Percentiles rank a stretch among this genome's conserved stretches.
phyloP scores from a whole-genome alignment of 2,113 vertebrate species.

The Calyptomena viridis region DNA sequence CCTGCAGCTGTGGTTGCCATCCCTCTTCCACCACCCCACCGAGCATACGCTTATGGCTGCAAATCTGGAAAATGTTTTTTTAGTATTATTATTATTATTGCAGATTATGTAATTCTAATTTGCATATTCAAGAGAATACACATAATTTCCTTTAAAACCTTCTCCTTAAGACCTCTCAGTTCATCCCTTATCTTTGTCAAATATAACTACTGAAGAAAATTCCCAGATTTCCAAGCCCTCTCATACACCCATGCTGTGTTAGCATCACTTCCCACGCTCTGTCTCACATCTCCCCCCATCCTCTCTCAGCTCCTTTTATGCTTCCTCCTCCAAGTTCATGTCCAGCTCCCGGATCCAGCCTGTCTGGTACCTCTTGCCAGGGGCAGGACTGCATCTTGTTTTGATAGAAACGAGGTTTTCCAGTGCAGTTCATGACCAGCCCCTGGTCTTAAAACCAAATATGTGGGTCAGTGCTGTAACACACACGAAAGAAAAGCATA shows the following conservation, averaged over 20 bases:
- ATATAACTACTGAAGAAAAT: background rate
- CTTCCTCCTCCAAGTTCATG: background rate
- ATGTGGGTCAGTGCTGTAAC: background rate
- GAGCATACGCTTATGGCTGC: background rate
- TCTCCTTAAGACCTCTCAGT: background rate
- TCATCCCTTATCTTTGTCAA: background rate
- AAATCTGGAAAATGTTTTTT: slow-evolving; percentile 26
- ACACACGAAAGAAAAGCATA: background rate
- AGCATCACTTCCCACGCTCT: background rate
- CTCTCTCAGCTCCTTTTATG: background rate
- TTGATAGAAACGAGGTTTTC: background rate
- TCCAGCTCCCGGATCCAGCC: background rate
- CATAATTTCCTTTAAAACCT: background rate
- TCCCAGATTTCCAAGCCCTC: background rate
- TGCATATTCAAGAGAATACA: background rate
- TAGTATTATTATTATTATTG: background rate
- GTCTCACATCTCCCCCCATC: accelerated
- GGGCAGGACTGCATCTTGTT: background rate
- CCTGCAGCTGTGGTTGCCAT: background rate
- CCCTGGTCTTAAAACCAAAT: background rate
- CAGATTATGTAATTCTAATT: slow-evolving; percentile 25
- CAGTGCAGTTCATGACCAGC: background rate
- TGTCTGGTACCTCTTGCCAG: background rate
- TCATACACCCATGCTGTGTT: accelerated
- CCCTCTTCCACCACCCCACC: background rate